phyloP scores from a whole-genome alignment of 2,797 vertebrate species.

The Aulostomus chinensis region DNA sequence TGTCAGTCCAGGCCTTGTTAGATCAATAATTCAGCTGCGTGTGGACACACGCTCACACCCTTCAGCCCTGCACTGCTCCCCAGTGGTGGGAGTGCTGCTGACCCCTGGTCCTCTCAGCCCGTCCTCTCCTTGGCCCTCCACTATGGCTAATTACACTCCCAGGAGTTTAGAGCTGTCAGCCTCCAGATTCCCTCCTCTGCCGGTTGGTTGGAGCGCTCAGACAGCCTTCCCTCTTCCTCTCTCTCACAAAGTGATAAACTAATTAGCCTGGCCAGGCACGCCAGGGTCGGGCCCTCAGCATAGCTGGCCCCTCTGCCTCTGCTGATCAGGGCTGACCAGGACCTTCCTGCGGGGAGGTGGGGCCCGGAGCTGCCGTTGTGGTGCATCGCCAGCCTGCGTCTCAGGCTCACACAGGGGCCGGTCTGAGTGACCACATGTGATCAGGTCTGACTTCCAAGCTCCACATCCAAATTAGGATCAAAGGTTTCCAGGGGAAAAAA shows the following conservation, averaged over 20 bases:
- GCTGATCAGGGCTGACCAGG: conserved; percentile 11
- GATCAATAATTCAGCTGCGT: conserved; percentile 59
- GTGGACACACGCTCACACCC: conserved; percentile 5
- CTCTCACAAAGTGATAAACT: conserved; percentile 90
- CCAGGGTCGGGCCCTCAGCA: conserved; percentile 48
- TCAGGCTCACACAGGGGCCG: no score
- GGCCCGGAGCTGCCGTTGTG: conserved; percentile 72
- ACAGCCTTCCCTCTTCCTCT: conserved; percentile 44
- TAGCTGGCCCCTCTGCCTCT: conserved; percentile 58
- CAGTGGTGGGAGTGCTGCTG: conserved; percentile 40
- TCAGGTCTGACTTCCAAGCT: no score
- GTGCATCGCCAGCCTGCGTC: no score
- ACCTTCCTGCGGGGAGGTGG: conserved; percentile 10
- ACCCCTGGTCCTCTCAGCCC: conserved; percentile 42
- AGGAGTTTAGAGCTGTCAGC: conserved; percentile 38
- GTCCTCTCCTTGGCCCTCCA: conserved; percentile 34
- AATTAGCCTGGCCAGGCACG: conserved; percentile 86
- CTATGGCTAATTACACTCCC: conserved; percentile 52
- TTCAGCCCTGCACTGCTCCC: conserved; percentile 13
- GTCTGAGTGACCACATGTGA: no score
- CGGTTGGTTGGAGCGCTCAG: conserved; percentile 41
- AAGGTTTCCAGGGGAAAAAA: no score
- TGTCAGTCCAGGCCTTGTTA: conserved; percentile 26
- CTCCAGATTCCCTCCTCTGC: conserved; percentile 35
- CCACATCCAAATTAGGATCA: no score